Evolutionary conservation across 2,113 vertebrate genomes (phyloP).

Genomic region (Bubalus kerabau): DNA sequence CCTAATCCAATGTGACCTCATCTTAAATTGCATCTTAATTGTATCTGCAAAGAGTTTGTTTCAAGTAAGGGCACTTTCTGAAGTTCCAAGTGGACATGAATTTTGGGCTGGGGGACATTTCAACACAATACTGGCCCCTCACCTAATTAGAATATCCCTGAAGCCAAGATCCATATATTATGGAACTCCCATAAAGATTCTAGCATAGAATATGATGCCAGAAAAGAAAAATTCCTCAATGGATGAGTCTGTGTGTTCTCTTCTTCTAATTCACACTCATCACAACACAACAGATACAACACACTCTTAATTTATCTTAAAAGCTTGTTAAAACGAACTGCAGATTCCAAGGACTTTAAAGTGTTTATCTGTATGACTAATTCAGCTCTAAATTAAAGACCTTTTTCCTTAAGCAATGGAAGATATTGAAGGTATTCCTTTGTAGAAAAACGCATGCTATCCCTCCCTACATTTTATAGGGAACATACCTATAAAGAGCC

Average conservation of each 20-base stretch:
- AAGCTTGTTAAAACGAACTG: slow-evolving; percentile 58
- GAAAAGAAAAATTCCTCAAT: neutral
- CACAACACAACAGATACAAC: slow-evolving; percentile 16
- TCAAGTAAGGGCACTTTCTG: neutral
- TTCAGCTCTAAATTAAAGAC: slow-evolving; percentile 61
- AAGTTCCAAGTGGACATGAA: neutral
- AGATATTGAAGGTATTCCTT: slow-evolving; percentile 51
- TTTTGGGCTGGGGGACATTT: neutral
- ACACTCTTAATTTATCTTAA: slow-evolving; percentile 35
- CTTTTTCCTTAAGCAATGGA: slow-evolving; percentile 22
- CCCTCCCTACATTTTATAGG: slow-evolving; percentile 48
- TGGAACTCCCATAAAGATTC: neutral
- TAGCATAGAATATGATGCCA: neutral
- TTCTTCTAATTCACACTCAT: neutral
- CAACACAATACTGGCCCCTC: neutral
- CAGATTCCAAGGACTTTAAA: slow-evolving; percentile 43
- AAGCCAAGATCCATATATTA: neutral
- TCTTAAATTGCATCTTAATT: neutral
- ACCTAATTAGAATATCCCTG: neutral
- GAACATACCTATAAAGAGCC: slow-evolving; percentile 51
- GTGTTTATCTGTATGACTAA: slow-evolving; percentile 51
- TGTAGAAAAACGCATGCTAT: slow-evolving; percentile 33
- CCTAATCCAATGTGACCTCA: neutral
- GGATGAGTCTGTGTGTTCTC: neutral
- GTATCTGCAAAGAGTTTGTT: neutral